These are phyloP conservation scores for Mythimna ferrago DNA, from an alignment of 2,888 invertebrate genomes.

Conservation along the genomic window DNA sequence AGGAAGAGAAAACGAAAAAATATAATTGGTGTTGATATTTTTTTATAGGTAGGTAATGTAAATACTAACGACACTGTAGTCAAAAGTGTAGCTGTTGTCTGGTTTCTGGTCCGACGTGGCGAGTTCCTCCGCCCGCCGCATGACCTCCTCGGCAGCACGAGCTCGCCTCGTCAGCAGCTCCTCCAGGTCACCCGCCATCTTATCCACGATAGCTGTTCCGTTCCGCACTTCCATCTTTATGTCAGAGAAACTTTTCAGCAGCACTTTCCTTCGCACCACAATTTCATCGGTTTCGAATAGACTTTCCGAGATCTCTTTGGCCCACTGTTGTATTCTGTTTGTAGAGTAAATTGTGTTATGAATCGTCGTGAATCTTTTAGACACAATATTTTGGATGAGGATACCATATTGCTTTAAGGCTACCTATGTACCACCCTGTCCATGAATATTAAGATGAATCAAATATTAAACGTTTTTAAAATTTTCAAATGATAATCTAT, in stretches of 20 bases:
- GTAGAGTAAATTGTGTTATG: neutral
- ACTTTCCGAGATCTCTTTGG: slow-evolving; percentile 77
- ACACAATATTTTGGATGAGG: neutral
- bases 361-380: neutral
- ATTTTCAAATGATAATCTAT: no score
- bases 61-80: slow-evolving; percentile 81
- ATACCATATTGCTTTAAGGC: no score
- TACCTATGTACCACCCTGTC: no score
- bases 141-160: slow-evolving; percentile 81
- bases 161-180: slow-evolving; percentile 76
- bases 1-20: neutral
- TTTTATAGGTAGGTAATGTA: neutral
- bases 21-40: neutral
- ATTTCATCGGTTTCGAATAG: slow-evolving; percentile 76
- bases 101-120: slow-evolving; percentile 64
- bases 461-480: no score
- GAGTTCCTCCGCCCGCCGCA: slow-evolving; percentile 81
- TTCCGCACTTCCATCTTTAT: slow-evolving; percentile 78
- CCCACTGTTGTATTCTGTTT: slow-evolving; percentile 82
- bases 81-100: slow-evolving; percentile 75
- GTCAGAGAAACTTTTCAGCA: slow-evolving; percentile 78
- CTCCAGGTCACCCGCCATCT: slow-evolving; percentile 76
- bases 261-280: slow-evolving; percentile 77
- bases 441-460: no score
- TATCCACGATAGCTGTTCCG: slow-evolving; percentile 81